Evolutionary conservation across 2,113 vertebrate genomes (phyloP).

Genomic region (Xiphorhynchus elegans): DNA sequence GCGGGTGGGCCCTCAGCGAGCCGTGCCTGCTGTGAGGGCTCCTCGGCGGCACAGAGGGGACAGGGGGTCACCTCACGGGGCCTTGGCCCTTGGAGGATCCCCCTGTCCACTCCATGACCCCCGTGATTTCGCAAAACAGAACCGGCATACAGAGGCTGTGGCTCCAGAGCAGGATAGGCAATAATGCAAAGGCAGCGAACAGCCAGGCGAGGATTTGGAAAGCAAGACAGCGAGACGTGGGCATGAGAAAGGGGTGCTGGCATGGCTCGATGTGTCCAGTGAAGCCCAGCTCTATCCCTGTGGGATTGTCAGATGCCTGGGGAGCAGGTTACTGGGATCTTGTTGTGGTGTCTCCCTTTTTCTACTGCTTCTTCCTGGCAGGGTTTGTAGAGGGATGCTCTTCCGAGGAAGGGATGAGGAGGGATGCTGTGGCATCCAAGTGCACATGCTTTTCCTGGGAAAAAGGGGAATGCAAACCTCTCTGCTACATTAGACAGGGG

Average conservation of each 20-base stretch:
- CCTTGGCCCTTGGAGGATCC: rapidly evolving
- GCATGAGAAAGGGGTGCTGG: neutral
- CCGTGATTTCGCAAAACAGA: neutral
- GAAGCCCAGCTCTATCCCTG: neutral
- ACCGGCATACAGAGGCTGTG: neutral
- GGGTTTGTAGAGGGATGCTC: neutral
- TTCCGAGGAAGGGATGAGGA: neutral
- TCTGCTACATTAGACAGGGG: too few relatives aligned
- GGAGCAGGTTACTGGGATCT: neutral
- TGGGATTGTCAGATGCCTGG: neutral
- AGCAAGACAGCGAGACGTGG: neutral
- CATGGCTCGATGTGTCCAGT: neutral
- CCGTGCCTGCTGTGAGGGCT: too few relatives aligned
- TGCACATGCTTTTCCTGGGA: rapidly evolving
- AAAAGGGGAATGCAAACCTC: neutral
- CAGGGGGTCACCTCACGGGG: neutral
- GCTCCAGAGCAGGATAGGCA: neutral
- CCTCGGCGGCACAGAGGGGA: too few relatives aligned
- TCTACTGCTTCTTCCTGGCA: neutral
- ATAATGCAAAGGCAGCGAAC: neutral
- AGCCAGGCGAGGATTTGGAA: neutral
- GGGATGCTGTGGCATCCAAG: neutral
- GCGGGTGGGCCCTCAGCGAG: too few relatives aligned
- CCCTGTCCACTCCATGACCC: neutral
- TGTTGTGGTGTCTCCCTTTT: neutral